These are phyloP conservation scores for Hirtodrosophila cameraria DNA, from an alignment of 2,888 invertebrate genomes.

Conservation along the genomic window DNA sequence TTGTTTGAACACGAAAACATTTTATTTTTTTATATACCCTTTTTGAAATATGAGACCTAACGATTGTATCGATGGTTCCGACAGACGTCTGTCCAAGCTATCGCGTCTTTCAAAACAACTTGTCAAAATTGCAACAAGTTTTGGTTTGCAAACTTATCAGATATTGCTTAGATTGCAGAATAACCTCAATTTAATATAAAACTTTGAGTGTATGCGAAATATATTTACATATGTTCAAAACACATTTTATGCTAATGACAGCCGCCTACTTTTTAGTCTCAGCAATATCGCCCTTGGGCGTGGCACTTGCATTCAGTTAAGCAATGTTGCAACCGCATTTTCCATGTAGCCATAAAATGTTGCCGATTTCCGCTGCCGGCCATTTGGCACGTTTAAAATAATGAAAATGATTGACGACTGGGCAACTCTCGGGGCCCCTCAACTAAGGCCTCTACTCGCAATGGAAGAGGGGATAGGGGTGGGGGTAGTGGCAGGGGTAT, in stretches of 20 bases:
- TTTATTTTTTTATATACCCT: no score
- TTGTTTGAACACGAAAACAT: no score
- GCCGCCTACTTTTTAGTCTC: constrained; percentile 20
- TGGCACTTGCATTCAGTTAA: constrained; percentile 10
- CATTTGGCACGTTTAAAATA: constrained; percentile 70
- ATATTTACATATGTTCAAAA: background rate
- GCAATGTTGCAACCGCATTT: constrained; percentile 40
- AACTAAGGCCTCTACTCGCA: constrained; percentile 12
- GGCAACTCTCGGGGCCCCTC: constrained; percentile 23
- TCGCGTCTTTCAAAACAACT: no score
- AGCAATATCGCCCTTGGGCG: constrained; percentile 22
- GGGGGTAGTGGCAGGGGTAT: no score
- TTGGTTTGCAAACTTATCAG: no score
- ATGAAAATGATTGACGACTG: constrained; percentile 69
- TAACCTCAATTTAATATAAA: background rate
- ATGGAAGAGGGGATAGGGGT: no score
- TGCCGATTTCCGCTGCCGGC: constrained; percentile 66
- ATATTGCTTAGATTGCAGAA: background rate
- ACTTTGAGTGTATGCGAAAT: constrained; percentile 4
- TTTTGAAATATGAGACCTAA: no score
- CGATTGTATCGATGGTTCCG: no score
- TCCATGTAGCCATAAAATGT: constrained; percentile 48
- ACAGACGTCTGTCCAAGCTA: no score
- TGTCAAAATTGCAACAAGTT: no score
- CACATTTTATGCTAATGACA: constrained; percentile 1